Evolutionary conservation across 64 coral and sea anemone genomes (phyloP).

Genomic region (Actinia tenebrosa): DNA sequence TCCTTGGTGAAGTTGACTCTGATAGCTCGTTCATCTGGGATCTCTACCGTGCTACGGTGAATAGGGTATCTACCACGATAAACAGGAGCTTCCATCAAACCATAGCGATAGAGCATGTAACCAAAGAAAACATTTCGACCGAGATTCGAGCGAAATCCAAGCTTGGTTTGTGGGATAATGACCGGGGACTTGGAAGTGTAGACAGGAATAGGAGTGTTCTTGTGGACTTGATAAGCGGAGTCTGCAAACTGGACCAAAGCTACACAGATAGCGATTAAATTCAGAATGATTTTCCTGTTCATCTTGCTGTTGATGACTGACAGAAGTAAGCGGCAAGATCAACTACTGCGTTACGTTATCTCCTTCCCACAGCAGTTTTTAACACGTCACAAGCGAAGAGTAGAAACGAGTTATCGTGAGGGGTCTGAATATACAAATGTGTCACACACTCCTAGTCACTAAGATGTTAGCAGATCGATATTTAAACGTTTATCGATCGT

Average conservation of each 20-base stretch:
- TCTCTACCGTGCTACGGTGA: background rate
- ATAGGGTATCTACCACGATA: slow-evolving; percentile 1
- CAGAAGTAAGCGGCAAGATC: background rate
- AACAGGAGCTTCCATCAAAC: background rate
- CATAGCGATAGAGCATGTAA: background rate
- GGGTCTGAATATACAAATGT: too few species aligned
- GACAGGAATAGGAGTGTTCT: slow-evolving; percentile 8
- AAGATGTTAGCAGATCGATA: too few species aligned
- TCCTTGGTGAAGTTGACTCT: background rate
- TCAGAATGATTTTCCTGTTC: background rate
- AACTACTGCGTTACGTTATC: too few species aligned
- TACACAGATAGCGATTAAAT: background rate
- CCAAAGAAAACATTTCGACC: background rate
- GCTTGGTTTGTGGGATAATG: slow-evolving; percentile 6
- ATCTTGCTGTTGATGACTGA: background rate
- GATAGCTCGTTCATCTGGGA: slow-evolving; percentile 9
- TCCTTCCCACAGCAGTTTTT: too few species aligned
- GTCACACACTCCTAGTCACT: too few species aligned
- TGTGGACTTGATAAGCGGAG: background rate
- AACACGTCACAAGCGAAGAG: too few species aligned
- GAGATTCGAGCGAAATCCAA: background rate
- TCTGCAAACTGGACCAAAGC: background rate
- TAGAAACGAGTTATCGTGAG: too few species aligned
- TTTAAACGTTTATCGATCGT: too few species aligned
- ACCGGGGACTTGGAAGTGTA: background rate